Evolutionary conservation across 2,113 vertebrate species (phyloP).

Genomic region (Ceyx margarethae): DNA sequence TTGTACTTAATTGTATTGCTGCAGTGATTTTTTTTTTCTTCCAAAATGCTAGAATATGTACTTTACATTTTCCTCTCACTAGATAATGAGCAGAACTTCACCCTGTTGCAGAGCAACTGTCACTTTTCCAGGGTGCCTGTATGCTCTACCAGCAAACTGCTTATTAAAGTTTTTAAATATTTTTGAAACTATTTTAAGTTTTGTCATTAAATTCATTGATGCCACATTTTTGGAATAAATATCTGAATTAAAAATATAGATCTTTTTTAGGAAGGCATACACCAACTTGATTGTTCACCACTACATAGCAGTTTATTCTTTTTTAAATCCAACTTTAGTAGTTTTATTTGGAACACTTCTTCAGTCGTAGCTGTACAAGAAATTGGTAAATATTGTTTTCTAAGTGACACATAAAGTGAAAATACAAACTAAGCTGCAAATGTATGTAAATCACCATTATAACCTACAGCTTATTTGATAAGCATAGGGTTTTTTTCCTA

Average conservation of each 20-base stretch:
- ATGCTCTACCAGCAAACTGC: neutral
- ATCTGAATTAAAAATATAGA: neutral
- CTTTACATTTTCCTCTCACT: neutral
- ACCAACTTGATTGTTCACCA: neutral
- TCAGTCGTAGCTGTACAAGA: neutral
- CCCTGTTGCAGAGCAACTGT: neutral
- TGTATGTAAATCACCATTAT: neutral
- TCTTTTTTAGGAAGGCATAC: neutral
- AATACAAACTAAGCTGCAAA: neutral
- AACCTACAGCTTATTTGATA: neutral
- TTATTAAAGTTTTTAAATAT: neutral
- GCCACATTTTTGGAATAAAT: neutral
- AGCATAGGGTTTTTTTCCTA: neutral
- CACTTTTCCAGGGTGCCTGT: neutral
- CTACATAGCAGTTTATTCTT: neutral
- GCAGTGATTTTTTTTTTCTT: neutral
- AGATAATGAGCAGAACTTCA: neutral
- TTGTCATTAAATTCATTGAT: neutral
- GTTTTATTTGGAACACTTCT: neutral
- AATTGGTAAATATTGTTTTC: conserved; percentile 13
- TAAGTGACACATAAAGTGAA: neutral
- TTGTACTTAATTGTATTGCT: neutral
- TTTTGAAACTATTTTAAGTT: too few relatives aligned
- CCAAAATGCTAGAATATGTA: neutral
- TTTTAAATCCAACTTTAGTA: neutral